Base-by-base conservation (phyloP, 2,113 vertebrate species). In the Circaetus gallicus region DNA sequence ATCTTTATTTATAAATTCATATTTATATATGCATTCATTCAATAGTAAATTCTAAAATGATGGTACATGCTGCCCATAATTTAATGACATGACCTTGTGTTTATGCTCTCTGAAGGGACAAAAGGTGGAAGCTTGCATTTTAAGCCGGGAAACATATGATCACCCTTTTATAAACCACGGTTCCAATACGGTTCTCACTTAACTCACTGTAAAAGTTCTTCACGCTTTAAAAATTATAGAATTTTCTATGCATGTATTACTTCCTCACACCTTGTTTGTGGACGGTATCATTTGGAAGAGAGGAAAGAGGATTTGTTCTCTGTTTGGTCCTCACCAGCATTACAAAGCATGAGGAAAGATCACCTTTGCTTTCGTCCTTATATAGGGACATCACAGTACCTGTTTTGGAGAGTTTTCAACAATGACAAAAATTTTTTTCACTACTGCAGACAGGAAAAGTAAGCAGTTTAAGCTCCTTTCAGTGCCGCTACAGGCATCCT, bases 31-130 rank as follows among this genome's bases (percentile, higher is more conserved):
- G 9, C 63, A 69, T 79, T 38, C 45, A 17, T 24, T 80, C 86
- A 92, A 82, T 65, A 81, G 38, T 74, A 88, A 91, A 79, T 87
- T 94, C 69, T 72, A 53, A 92, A 90, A 93, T 87, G 4, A 89
- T 52, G 67, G 45, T 78, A 92, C 32, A 79, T 63, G 40, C 58
- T 91, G 40, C 22, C 63, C 32, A 81, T 55, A 45, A 76, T 62
- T 92, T 86, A 86, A 91, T 66, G 21, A 69, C 31, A 65, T n/a
- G 50, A 70, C 40, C 17, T 56, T 45, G 4, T 18, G 7, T 42
- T 88, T 70, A 42, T 88, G 50, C 13, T 50, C n/a, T 52, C 21
- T 53, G 25, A 69, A 72, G 21, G 18, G 38, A 77, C 22, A 87
- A 72, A 84, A 73, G 19, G 21, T 72, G 6, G 40, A 53, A 81